Percentiles rank a stretch among this genome's conserved stretches.
phyloP scores from a whole-genome alignment of 2,888 invertebrate species.

The Eupsilia transversa region DNA sequence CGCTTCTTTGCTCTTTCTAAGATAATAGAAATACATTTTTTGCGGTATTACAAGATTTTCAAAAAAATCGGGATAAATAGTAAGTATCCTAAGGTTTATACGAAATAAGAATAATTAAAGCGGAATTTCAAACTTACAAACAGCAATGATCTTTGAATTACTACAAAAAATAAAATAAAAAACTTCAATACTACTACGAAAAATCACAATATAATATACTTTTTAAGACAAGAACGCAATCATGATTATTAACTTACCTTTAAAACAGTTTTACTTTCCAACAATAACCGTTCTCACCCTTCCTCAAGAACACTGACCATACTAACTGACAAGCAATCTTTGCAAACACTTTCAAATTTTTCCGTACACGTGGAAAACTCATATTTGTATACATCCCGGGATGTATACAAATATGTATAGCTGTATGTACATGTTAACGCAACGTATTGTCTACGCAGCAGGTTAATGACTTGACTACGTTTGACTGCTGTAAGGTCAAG shows the following conservation, averaged over 20 bases:
- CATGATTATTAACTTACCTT: not conserved
- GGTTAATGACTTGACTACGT: not conserved
- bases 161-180: too few species aligned
- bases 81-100: not conserved
- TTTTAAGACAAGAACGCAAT: not conserved
- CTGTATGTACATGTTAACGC: not conserved
- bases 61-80: not conserved
- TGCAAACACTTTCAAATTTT: not conserved
- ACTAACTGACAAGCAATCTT: constrained; percentile 15
- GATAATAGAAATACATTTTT: not conserved
- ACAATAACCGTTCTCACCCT: not conserved
- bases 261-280: not conserved
- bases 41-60: too few species aligned
- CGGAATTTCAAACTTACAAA: not conserved
- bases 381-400: not conserved
- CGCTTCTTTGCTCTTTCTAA: not conserved
- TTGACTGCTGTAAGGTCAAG: not conserved
- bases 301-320: not conserved
- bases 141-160: too few species aligned
- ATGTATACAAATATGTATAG: too few species aligned
- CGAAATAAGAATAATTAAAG: too few species aligned
- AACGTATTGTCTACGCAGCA: not conserved
- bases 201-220: not conserved
- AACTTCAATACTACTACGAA: too few species aligned
- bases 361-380: constrained; percentile 8